Conservation (phyloP, 2,113 vertebrate species). For the Peromyscus polionotus region DNA sequence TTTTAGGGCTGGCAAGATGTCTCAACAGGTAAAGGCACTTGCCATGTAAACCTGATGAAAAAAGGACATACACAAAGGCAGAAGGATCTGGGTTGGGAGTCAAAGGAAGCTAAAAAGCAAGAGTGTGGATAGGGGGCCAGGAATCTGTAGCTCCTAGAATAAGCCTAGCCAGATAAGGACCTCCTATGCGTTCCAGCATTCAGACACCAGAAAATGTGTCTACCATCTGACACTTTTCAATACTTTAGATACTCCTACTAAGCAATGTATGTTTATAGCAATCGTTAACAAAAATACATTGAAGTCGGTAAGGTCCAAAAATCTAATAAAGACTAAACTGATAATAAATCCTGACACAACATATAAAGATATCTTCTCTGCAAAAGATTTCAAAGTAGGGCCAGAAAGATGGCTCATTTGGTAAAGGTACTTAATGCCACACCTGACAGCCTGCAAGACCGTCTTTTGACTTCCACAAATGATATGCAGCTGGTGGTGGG, state of each 20-base stretch:
- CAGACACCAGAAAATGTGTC: background rate
- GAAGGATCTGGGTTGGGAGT: background rate
- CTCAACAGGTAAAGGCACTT: background rate
- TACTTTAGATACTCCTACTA: background rate
- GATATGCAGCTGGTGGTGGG: too few species aligned
- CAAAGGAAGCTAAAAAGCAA: background rate
- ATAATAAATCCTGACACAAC: conserved; percentile 32
- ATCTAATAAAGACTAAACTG: background rate
- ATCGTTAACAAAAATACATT: background rate
- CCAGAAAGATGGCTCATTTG: background rate
- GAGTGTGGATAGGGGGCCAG: background rate
- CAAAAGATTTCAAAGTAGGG: conserved; percentile 7
- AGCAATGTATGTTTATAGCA: background rate
- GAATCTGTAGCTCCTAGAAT: background rate
- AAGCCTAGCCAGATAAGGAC: background rate
- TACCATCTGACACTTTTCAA: background rate
- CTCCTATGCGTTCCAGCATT: background rate
- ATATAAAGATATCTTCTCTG: conserved; percentile 42
- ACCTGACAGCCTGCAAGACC: background rate
- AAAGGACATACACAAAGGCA: background rate
- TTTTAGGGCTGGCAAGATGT: background rate
- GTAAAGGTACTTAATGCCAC: background rate
- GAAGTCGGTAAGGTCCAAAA: background rate
- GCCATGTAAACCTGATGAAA: background rate
- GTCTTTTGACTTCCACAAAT: background rate